Base-by-base conservation (phyloP, 2,888 invertebrate species). In the Hanleya hanleyi region DNA sequence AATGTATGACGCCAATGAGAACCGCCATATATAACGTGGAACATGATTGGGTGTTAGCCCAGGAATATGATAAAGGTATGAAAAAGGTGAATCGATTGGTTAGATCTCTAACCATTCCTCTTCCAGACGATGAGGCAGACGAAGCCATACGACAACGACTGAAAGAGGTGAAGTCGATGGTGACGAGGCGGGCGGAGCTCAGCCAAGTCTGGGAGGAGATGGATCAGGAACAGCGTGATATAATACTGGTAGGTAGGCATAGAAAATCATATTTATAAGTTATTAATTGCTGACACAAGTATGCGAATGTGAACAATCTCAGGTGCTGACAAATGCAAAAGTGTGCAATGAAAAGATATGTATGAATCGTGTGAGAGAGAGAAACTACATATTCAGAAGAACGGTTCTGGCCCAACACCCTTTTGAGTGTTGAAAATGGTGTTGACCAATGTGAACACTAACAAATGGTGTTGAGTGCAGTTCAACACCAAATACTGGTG, bases 41-140 rank as follows among this genome's bases (percentile, higher is more conserved):
- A 36, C 85, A 86, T 77, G 83, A 86, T 74, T 86, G 86, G 86
- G 76, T 85, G 62, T 74, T 86, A 70, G 81, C 83, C 68, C 83
- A 83, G 47, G 79, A 79, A 38, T 71, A 82, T 37, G 81, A 80
- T 29, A 81, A 79, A 35, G 79, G 81, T 47, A 75, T 79, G 32
- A 79, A 81, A 57, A 75, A 80, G 49, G 79, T 84, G 61, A 73
- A 75, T 47, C 76, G 66, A 62, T 74, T 79, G 36, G 81, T 81
- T 77, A 79, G 80, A 69, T 80, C 82, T 75, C 72, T 85, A 69
- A 74, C 76, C 75, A 85, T 86, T 77, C 68, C 69, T 74, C 77
- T 83, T 83, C 84, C 85, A 84, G 85, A 85, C 74, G 82, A 86
- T 15, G 84, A 85, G 32, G 80, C 85, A 0, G 74, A 82, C 50